Evolutionary conservation across 2,888 invertebrate genomes (phyloP).

Genomic region (Nemurella pictetii): DNA sequence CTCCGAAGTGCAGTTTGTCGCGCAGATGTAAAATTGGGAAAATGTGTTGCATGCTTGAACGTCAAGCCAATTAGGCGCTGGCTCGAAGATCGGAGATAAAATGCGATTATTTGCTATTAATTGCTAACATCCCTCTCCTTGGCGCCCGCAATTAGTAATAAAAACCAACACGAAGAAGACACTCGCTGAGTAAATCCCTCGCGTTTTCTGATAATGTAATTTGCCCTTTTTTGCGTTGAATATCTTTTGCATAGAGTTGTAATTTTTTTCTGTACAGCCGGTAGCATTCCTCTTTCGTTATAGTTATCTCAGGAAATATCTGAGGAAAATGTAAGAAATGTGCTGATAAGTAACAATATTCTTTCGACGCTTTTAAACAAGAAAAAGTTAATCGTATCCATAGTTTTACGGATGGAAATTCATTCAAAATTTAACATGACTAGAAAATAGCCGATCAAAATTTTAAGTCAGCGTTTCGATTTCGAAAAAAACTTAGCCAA

Average conservation of each 20-base stretch:
- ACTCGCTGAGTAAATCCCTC: too few species aligned
- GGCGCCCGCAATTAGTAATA: neutral
- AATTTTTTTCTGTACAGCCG: too few species aligned
- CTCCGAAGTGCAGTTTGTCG: too few species aligned
- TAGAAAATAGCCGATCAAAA: constrained; percentile 1
- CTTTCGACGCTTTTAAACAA: neutral
- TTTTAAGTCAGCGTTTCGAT: neutral
- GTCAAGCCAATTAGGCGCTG: neutral
- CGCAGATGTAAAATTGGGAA: neutral
- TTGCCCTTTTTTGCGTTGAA: too few species aligned
- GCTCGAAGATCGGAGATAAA: neutral
- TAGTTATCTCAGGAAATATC: too few species aligned
- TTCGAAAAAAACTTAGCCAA: neutral
- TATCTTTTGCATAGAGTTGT: too few species aligned
- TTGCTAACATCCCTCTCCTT: neutral
- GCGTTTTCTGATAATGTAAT: too few species aligned
- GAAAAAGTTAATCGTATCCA: neutral
- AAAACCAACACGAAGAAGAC: too few species aligned
- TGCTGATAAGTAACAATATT: neutral
- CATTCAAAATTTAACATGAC: neutral
- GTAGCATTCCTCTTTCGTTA: too few species aligned
- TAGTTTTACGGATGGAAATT: neutral
- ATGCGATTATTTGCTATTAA: neutral
- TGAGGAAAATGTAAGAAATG: too few species aligned
- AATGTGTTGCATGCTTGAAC: neutral